These are phyloP conservation scores for Sesamia nonagrioides DNA, from an alignment of 1,140 invertebrate species.

Conservation along the genomic window DNA sequence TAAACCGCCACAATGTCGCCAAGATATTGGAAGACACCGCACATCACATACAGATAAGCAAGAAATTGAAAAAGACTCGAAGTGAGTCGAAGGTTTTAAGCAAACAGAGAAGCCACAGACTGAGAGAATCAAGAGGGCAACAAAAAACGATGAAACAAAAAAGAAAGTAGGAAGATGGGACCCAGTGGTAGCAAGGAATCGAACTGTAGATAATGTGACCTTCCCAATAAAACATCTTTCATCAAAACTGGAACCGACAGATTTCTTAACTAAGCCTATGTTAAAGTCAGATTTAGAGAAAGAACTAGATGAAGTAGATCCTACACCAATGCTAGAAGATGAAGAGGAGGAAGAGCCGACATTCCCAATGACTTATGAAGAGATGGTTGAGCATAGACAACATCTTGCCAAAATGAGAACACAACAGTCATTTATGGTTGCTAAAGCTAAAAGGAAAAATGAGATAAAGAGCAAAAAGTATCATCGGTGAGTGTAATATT, in stretches of 20 bases:
- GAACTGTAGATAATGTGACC: conserved; percentile 91
- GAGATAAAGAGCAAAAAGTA: conserved; percentile 95
- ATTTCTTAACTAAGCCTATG: conserved; percentile 89
- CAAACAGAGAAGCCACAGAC: conserved; percentile 92
- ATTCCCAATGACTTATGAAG: conserved; percentile 92
- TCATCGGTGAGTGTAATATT: conserved; percentile 86
- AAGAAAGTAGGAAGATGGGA: conserved; percentile 95
- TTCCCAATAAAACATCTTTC: conserved; percentile 92
- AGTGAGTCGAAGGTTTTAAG: conserved; percentile 89
- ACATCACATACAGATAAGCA: conserved; percentile 88
- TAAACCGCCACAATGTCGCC: conserved; percentile 88
- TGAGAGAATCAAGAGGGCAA: conserved; percentile 92
- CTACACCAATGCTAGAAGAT: conserved; percentile 76
- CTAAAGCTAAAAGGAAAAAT: conserved; percentile 91
- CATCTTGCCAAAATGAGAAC: conserved; percentile 94
- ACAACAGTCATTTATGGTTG: conserved; percentile 92
- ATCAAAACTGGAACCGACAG: conserved; percentile 83
- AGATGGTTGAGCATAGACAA: conserved; percentile 92
- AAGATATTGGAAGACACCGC: conserved; percentile 89
- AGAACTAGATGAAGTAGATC: conserved; percentile 89
- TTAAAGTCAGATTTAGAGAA: conserved; percentile 90
- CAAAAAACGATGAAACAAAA: conserved; percentile 93
- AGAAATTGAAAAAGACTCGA: conserved; percentile 89
- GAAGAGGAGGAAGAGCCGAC: conserved; percentile 85
- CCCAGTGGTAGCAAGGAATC: conserved; percentile 93